Percentiles rank a stretch among this genome's conserved stretches.
Evolutionary conservation across 2,113 vertebrate genomes (phyloP).

Genomic region (Aegotheles bennettii): DNA sequence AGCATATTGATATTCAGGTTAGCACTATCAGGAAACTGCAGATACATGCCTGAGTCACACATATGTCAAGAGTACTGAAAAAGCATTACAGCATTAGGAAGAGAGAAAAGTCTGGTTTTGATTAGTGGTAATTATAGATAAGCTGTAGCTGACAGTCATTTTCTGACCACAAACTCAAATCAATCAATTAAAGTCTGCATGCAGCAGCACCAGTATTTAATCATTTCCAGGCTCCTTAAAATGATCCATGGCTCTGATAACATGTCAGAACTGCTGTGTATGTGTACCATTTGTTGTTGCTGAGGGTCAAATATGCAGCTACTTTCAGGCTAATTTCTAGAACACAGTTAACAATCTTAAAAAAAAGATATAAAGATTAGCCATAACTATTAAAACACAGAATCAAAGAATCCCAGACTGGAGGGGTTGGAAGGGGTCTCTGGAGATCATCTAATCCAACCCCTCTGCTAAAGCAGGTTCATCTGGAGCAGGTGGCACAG

Average conservation of each 20-base stretch:
- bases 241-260: conserved; percentile 62
- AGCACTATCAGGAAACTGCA: conserved; percentile 16
- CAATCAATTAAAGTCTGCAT: conserved; percentile 79
- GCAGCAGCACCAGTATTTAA: conserved; percentile 69
- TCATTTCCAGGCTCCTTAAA: conserved; percentile 74
- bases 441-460: no score
- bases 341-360: neutral
- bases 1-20: neutral
- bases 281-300: conserved; percentile 50
- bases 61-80: conserved; percentile 38
- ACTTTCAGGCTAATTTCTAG: conserved; percentile 24
- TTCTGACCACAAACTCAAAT: conserved; percentile 80
- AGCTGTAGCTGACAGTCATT: conserved; percentile 78
- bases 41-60: conserved; percentile 37
- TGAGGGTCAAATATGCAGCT: conserved; percentile 44
- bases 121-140: conserved; percentile 83
- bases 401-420: no score
- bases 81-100: conserved; percentile 61
- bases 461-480: no score
- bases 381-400: neutral
- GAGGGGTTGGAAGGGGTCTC: no score
- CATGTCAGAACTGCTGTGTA: conserved; percentile 45
- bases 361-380: neutral
- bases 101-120: conserved; percentile 74
- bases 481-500: no score